Conservation (phyloP, 2,797 vertebrate species). For the Lateolabrax maculatus region DNA sequence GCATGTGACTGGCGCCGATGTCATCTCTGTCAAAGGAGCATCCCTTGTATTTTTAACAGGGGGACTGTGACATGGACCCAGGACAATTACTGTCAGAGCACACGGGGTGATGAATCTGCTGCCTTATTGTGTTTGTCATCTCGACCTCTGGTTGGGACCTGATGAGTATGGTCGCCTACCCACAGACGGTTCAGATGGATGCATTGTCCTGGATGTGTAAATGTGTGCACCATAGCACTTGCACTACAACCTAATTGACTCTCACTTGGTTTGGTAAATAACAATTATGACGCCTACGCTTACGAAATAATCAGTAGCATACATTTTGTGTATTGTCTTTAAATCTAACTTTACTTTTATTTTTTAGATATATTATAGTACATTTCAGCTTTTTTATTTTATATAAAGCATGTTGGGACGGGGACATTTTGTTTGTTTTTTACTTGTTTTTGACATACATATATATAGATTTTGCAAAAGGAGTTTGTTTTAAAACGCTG, state of each 20-base stretch:
- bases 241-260: not conserved
- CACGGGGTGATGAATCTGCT: constrained; percentile 78
- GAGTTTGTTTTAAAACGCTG: not conserved
- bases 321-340: not conserved
- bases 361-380: not conserved
- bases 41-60: constrained; percentile 72
- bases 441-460: not conserved
- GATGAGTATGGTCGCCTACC: constrained; percentile 57
- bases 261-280: not conserved
- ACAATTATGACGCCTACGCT: not conserved
- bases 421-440: not conserved
- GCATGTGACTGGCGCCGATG: constrained; percentile 72
- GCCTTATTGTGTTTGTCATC: constrained; percentile 79
- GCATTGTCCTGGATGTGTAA: constrained; percentile 44
- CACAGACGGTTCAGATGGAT: constrained; percentile 36
- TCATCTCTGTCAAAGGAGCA: constrained; percentile 69
- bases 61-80: constrained; percentile 54
- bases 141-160: constrained; percentile 72
- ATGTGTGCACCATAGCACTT: constrained; percentile 10
- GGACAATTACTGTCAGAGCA: constrained; percentile 80
- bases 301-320: not conserved
- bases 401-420: not conserved
- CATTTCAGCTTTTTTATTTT: not conserved
- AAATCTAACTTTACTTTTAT: not conserved
- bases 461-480: not conserved